Conservation (phyloP, 2,797 vertebrate species). For the Acridotheres tristis region DNA sequence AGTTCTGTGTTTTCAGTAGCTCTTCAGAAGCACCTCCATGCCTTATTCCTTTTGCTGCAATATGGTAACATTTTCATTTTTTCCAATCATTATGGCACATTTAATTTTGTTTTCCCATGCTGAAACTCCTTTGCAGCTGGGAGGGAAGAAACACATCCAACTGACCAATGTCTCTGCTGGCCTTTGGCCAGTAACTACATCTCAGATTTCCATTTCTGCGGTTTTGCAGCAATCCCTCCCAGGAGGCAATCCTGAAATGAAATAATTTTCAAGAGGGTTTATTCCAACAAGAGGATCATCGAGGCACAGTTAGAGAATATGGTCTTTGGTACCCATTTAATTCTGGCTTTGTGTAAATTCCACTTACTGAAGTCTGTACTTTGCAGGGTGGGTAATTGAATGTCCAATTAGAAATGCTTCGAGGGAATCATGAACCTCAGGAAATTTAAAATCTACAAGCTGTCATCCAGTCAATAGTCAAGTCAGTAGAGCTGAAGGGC, state of each 20-base stretch:
- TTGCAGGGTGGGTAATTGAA: neutral
- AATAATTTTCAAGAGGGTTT: neutral
- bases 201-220: constrained; percentile 21
- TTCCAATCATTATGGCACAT: neutral
- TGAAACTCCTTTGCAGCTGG: neutral
- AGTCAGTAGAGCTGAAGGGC: neutral
- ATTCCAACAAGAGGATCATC: neutral
- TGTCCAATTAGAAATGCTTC: neutral
- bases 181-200: neutral
- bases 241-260: neutral
- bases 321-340: neutral
- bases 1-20: neutral
- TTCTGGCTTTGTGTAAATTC: neutral
- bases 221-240: neutral
- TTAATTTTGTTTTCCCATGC: neutral
- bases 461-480: neutral
- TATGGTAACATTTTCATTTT: neutral
- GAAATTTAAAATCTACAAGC: neutral
- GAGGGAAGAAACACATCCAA: neutral
- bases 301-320: neutral
- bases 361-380: neutral
- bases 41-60: neutral
- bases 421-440: neutral
- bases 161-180: constrained; percentile 1
- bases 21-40: neutral